phyloP scores from a whole-genome alignment of 92 coral and sea anemone genomes.

The Palythoa grandiflora region DNA sequence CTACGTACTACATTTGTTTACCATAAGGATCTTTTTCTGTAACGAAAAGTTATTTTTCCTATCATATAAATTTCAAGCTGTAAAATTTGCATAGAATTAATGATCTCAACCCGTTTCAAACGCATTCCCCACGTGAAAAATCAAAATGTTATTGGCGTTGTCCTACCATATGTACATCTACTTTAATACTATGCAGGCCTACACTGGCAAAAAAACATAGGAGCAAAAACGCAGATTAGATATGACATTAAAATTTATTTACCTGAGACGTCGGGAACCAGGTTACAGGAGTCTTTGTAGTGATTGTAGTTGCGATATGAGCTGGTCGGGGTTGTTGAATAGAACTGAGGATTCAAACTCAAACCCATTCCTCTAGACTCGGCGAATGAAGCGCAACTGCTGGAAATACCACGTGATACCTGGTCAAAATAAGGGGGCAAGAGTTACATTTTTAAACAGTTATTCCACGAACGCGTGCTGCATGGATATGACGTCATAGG shows the following conservation, averaged over 20 bases:
- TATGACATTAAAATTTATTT: background rate
- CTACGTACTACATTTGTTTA: too few species aligned
- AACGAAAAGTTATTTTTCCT: background rate
- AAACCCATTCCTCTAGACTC: conserved; percentile 23
- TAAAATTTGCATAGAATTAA: too few species aligned
- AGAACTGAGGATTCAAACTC: conserved; percentile 1
- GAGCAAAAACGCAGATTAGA: too few species aligned
- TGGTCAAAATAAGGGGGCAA: background rate
- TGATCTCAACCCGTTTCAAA: too few species aligned
- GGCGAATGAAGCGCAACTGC: conserved; percentile 6
- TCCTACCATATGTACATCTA: too few species aligned
- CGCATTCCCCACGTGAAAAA: too few species aligned
- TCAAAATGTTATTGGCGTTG: too few species aligned
- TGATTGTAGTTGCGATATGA: background rate
- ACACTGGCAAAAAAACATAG: too few species aligned
- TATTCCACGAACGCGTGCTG: background rate
- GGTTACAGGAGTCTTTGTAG: conserved; percentile 7
- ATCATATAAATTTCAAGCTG: background rate
- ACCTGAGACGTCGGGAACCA: conserved; percentile 32
- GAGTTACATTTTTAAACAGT: too few species aligned
- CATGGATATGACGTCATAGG: too few species aligned
- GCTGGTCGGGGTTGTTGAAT: background rate
- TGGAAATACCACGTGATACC: conserved; percentile 22
- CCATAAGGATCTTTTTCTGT: too few species aligned
- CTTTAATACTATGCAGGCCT: too few species aligned